These are phyloP conservation scores for Acanthosoma haemorrhoidale DNA, from an alignment of 2,888 invertebrate genomes.

Conservation along the genomic window DNA sequence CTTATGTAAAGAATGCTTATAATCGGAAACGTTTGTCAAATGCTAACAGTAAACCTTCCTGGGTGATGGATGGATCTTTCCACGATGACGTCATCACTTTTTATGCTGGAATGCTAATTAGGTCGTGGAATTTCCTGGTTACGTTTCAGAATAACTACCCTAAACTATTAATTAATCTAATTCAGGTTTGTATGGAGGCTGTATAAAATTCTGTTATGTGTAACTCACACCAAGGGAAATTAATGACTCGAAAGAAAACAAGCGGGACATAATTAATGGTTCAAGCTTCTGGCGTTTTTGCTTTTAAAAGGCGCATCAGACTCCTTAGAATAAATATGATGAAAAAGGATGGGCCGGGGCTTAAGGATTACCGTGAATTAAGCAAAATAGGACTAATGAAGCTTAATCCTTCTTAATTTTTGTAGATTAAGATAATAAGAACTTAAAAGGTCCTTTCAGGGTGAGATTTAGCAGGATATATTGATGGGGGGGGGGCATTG, in stretches of 20 bases:
- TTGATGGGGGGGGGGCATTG: background rate
- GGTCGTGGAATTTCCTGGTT: too few relatives aligned
- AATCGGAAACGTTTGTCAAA: too few relatives aligned
- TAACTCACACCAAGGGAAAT: background rate
- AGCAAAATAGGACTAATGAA: background rate
- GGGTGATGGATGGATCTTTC: too few relatives aligned
- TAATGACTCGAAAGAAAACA: background rate
- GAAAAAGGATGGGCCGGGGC: background rate
- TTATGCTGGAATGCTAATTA: too few relatives aligned
- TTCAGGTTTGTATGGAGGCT: background rate
- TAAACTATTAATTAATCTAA: too few relatives aligned
- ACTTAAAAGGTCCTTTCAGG: background rate
- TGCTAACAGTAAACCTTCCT: too few relatives aligned
- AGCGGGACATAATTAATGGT: background rate
- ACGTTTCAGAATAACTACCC: too few relatives aligned
- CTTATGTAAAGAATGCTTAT: too few relatives aligned
- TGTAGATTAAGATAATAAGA: background rate
- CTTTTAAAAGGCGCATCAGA: background rate
- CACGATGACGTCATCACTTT: too few relatives aligned
- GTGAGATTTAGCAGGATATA: background rate
- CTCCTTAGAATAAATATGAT: constrained; percentile 1
- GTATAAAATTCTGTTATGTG: background rate
- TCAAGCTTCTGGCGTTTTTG: background rate
- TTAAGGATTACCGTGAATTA: background rate
- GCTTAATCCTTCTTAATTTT: constrained; percentile 7